Evolutionary conservation across 2,888 invertebrate genomes (phyloP).

Genomic region (Limnephilus marmoratus): DNA sequence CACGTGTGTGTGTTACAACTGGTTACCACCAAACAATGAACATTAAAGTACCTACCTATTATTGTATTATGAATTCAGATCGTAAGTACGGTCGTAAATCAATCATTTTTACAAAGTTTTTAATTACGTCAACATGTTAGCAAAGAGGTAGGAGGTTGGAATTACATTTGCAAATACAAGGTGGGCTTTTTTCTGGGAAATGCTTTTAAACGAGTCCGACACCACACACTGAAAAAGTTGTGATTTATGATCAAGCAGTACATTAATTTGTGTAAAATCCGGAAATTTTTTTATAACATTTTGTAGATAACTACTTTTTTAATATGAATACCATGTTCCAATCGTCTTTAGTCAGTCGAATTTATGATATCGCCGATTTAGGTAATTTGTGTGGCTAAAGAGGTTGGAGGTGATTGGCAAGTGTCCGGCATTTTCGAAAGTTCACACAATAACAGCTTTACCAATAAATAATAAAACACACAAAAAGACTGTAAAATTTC

Average conservation of each 20-base stretch:
- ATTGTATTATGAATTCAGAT: not conserved
- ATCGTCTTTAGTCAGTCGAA: not conserved
- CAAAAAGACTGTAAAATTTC: no score
- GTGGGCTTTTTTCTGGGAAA: not conserved
- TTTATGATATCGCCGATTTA: not conserved
- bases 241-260: not conserved
- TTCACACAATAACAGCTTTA: no score
- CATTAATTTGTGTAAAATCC: not conserved
- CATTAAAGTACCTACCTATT: not conserved
- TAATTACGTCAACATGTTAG: slow-evolving; percentile 2
- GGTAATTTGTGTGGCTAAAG: not conserved
- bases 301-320: not conserved
- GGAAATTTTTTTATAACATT: not conserved
- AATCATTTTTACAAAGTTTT: not conserved
- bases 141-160: not conserved
- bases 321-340: not conserved
- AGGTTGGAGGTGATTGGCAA: not conserved
- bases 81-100: not conserved
- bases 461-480: no score
- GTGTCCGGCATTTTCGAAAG: no score
- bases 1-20: no score
- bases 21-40: no score
- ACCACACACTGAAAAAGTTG: not conserved
- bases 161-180: not conserved
- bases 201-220: not conserved